Evolutionary conservation across 2,113 vertebrate genomes (phyloP).

Genomic region (Zosterops hypoxanthus): DNA sequence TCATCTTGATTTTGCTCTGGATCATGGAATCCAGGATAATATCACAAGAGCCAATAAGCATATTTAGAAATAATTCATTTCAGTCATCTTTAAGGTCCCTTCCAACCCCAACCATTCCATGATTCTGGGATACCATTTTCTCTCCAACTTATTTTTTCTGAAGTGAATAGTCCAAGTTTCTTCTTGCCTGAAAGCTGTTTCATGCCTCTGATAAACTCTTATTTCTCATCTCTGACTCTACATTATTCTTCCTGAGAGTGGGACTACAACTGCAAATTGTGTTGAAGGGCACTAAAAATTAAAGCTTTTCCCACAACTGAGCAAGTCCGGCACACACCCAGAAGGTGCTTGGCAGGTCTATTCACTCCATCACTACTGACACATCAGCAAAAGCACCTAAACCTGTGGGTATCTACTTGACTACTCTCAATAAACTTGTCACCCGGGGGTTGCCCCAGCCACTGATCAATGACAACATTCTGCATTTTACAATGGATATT

Average conservation of each 20-base stretch:
- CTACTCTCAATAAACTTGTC: background rate
- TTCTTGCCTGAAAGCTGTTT: background rate
- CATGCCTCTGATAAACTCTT: background rate
- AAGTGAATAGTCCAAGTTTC: background rate
- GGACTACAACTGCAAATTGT: background rate
- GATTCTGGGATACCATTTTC: background rate
- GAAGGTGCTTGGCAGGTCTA: background rate
- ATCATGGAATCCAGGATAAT: background rate
- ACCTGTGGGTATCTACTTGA: background rate
- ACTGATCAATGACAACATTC: background rate
- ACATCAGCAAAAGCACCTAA: background rate
- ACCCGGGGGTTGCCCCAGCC: background rate
- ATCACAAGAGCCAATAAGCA: rapidly evolving
- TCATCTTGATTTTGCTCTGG: background rate
- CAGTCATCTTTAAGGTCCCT: background rate
- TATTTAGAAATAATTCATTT: background rate
- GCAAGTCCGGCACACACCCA: background rate
- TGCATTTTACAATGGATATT: background rate
- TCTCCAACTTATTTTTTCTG: background rate
- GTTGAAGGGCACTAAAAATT: background rate
- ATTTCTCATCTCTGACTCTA: background rate
- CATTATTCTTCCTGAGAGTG: background rate
- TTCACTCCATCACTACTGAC: background rate
- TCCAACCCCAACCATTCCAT: background rate
- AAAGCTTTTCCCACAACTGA: background rate